These are phyloP conservation scores for Thunnus maccoyii DNA, from an alignment of 2,113 vertebrate genomes.

Conservation along the genomic window DNA sequence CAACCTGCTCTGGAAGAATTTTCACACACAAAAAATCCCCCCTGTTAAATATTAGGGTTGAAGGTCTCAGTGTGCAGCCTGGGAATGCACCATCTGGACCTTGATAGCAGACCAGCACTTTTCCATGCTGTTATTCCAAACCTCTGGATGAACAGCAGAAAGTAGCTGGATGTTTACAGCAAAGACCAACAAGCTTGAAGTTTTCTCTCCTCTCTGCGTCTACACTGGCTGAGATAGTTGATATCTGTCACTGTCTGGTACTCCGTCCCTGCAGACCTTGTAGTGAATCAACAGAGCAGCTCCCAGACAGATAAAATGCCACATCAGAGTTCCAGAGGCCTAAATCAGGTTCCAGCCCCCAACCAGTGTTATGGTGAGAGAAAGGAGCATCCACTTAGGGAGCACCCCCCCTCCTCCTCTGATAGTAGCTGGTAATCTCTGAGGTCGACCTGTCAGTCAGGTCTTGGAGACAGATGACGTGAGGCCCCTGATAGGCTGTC, in stretches of 20 bases:
- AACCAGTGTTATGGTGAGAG: slow-evolving; percentile 63
- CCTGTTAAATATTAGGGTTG: slow-evolving; percentile 42
- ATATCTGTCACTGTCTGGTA: slow-evolving; percentile 67
- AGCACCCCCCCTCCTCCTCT: slow-evolving; percentile 46
- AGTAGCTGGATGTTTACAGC: slow-evolving; percentile 50
- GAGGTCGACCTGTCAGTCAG: slow-evolving; percentile 76
- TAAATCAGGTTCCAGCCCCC: slow-evolving; percentile 58
- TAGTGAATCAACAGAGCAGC: slow-evolving; percentile 70
- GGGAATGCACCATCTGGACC: slow-evolving; percentile 83
- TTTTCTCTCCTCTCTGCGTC: slow-evolving; percentile 32
- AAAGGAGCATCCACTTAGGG: slow-evolving; percentile 74
- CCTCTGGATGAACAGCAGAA: slow-evolving; percentile 9
- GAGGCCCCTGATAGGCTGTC: slow-evolving; percentile 82
- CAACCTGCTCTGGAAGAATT: slow-evolving; percentile 15
- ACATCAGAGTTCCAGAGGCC: slow-evolving; percentile 58
- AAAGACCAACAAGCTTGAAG: slow-evolving; percentile 20
- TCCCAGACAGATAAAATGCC: slow-evolving; percentile 75
- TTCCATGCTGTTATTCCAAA: slow-evolving; percentile 42
- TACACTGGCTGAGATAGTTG: slow-evolving; percentile 49
- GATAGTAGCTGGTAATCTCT: slow-evolving; percentile 80
- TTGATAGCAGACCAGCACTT: slow-evolving; percentile 53
- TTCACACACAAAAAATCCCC: neutral
- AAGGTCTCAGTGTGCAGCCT: slow-evolving; percentile 74
- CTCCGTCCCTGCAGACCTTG: slow-evolving; percentile 68
- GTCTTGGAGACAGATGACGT: slow-evolving; percentile 81